These are phyloP conservation scores for Patella ulyssiponensis DNA, from an alignment of 2,888 invertebrate species.

Conservation along the genomic window DNA sequence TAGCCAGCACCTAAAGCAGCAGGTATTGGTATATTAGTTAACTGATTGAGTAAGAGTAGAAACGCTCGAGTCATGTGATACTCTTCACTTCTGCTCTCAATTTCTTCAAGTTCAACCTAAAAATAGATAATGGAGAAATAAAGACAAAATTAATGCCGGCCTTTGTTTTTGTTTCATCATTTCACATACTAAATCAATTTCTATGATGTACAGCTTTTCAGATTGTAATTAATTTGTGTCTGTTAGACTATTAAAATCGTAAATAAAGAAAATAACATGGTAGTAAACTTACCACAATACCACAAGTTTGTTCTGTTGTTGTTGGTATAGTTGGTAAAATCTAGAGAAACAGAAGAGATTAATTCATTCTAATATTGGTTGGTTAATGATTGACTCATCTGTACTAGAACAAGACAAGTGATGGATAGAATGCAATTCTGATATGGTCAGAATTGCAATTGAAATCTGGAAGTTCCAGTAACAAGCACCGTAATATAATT, in stretches of 20 bases:
- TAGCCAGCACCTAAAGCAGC: constrained; percentile 82
- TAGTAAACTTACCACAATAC: constrained; percentile 51
- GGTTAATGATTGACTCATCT: no score
- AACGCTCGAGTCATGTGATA: constrained; percentile 90
- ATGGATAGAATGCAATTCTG: background rate
- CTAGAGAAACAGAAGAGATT: constrained; percentile 41
- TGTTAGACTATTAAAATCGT: no score
- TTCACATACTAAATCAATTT: no score
- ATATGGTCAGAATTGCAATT: no score
- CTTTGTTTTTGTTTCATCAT: no score
- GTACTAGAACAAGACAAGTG: no score
- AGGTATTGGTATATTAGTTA: constrained; percentile 76
- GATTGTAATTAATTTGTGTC: no score
- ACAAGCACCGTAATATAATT: no score
- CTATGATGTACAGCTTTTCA: no score
- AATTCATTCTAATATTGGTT: no score
- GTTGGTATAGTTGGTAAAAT: constrained; percentile 56
- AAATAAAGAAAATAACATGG: no score
- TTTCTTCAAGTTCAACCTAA: constrained; percentile 91
- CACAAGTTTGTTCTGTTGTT: constrained; percentile 43
- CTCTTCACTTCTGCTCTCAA: constrained; percentile 90
- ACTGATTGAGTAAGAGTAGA: constrained; percentile 81
- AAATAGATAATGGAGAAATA: constrained; percentile 61
- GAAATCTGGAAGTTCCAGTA: no score
- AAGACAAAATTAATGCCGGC: background rate